Evolutionary conservation across 2,888 invertebrate species (phyloP), one percentile per base, ranked within the genome.

Genomic region (Pyrocoelia pectoralis): DNA sequence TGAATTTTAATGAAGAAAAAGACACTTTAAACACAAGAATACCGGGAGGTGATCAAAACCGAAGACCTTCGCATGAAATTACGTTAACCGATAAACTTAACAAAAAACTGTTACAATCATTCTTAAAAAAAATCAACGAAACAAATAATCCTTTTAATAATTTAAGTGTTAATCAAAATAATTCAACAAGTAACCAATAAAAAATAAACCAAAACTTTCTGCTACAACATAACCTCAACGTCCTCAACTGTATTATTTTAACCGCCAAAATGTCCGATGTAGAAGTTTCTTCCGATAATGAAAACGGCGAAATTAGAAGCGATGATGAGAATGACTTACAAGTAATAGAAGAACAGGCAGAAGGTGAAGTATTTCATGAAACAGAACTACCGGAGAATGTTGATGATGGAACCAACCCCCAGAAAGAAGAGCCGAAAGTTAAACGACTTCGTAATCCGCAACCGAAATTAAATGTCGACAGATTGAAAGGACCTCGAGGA

Each of bases 401-500:
- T 54, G 68, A 66, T 38, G 61, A 62, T 52, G 59, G 54, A 18
- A 68, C 68, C 50, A 59, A 52, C 17, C 76, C 79, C 60, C 79
- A 65, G 13, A 74, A 76, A 78, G 79, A 68, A 38, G 55, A 55
- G 28, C 17, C 28, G 18, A 73, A 73, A 65, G 74, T 76, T 50
- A 82, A 85, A 49, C 81, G 87, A 9, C 79, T 86, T 0, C 86
- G 86, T 62, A 90, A 90, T 77, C 90, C 91, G 0, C 84, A 87
- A 59, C 87, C 88, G 1, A 85, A 88, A 67, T 79, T 94, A 15
- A 89, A 92, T 67, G 86, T 87, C 0, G 89, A 89, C 19, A 86
- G 88, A 4, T 81, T 97, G 10, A 90, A 88, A 62, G 92, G 94
- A 0, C 87, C 88, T 0, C 86, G 93, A 70, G 97, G 97, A 0